A percentile compares a stretch with the other conserved stretches of the same genome.
phyloP scores from a whole-genome alignment of 2,888 invertebrate genomes.

The Tachina lurida region DNA sequence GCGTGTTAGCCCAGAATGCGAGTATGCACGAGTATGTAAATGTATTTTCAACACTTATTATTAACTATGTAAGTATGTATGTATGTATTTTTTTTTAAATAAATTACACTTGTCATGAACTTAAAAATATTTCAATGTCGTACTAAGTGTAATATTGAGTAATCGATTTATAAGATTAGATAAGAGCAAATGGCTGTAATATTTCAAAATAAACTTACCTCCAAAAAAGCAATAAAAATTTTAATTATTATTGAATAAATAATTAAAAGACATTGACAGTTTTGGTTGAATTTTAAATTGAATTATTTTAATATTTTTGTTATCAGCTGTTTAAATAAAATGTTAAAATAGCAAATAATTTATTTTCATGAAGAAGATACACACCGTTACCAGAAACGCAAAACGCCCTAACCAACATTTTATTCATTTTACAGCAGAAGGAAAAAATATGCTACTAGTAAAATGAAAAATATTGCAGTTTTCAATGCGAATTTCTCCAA shows the following conservation, averaged over 20 bases:
- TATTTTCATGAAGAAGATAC: not conserved
- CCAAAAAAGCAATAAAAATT: not conserved
- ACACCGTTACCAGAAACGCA: no score
- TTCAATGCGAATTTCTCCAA: no score
- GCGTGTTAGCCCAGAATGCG: no score
- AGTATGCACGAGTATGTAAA: no score
- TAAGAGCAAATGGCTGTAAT: not conserved
- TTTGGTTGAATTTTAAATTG: not conserved
- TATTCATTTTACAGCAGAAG: no score
- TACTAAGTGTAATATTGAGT: not conserved
- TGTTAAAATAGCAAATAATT: not conserved
- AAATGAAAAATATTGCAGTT: no score
- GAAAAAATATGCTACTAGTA: no score
- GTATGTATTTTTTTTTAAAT: not conserved
- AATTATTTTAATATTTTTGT: not conserved
- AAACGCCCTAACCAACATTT: no score
- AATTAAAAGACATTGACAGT: not conserved
- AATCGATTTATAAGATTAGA: conserved; percentile 10
- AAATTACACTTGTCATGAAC: not conserved
- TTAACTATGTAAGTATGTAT: no score
- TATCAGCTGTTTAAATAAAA: conserved; percentile 36
- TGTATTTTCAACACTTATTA: no score
- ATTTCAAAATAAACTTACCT: not conserved
- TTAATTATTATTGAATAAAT: conserved; percentile 10
- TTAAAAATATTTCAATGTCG: not conserved